Percentiles rank a stretch among this genome's conserved stretches.
Conservation (phyloP, 2,888 invertebrate species). For the Chrysomela aeneicollis region DNA sequence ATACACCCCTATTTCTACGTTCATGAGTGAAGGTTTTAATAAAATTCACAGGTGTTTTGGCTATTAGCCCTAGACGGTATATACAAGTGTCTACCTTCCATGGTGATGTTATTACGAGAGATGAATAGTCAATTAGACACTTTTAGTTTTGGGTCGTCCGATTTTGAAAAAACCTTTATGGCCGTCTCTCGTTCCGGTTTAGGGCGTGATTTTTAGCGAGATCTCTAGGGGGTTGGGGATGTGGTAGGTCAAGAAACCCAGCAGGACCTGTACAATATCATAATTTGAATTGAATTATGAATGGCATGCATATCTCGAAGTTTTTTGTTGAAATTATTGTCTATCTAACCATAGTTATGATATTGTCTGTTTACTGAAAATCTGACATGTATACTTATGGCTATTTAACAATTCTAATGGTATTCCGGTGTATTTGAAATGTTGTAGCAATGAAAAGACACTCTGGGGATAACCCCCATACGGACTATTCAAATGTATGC, state of each 20-base stretch:
- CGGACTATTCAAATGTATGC: no score
- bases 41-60: slow-evolving; percentile 50
- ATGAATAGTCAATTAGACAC: slow-evolving; percentile 42
- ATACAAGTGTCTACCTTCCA: slow-evolving; percentile 44
- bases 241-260: neutral
- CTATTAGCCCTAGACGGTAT: slow-evolving; percentile 46
- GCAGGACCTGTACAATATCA: neutral
- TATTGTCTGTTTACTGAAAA: no score
- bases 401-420: no score
- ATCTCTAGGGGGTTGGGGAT: neutral
- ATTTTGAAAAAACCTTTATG: slow-evolving; percentile 24
- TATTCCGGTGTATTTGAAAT: no score
- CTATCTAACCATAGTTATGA: no score
- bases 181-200: slow-evolving; percentile 14
- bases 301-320: no score
- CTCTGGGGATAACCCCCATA: no score
- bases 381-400: no score
- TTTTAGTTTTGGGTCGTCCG: slow-evolving; percentile 21
- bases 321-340: no score
- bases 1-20: neutral
- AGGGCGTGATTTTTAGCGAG: slow-evolving; percentile 18
- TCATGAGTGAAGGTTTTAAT: slow-evolving; percentile 37
- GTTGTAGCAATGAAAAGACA: no score
- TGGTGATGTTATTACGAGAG: slow-evolving; percentile 35
- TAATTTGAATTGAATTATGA: slow-evolving; percentile 1